phyloP scores from a whole-genome alignment of 2,113 vertebrate genomes.

The Numenius arquata region DNA sequence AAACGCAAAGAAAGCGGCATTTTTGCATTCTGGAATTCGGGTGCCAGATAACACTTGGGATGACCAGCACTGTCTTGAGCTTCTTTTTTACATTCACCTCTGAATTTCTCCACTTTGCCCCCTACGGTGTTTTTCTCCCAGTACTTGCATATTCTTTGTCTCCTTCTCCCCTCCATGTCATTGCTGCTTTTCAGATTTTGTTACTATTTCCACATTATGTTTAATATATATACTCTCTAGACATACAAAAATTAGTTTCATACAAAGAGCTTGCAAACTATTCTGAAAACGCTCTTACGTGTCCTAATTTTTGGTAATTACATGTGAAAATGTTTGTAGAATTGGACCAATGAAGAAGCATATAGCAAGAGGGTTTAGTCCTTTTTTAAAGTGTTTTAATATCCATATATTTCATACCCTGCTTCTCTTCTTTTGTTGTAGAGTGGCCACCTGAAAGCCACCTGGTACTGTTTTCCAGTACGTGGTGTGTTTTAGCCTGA shows the following conservation, averaged over 20 bases:
- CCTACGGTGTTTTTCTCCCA: not conserved
- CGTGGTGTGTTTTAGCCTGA: not conserved
- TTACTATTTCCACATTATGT: not conserved
- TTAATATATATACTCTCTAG: not conserved
- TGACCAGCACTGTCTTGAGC: not conserved
- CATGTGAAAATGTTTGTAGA: not conserved
- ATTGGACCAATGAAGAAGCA: not conserved
- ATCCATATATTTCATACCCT: not conserved
- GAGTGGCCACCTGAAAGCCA: not conserved
- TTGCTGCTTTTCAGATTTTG: not conserved
- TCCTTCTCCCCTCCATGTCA: not conserved
- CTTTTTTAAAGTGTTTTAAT: not conserved
- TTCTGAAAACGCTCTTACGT: not conserved
- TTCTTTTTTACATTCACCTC: not conserved
- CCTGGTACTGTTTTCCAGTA: not conserved
- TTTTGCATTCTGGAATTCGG: not conserved
- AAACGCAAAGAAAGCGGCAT: not conserved
- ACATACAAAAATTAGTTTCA: not conserved
- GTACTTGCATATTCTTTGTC: not conserved
- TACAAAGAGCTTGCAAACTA: not conserved
- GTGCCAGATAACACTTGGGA: not conserved
- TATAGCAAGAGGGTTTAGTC: not conserved
- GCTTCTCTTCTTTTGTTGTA: not conserved
- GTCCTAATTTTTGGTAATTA: not conserved
- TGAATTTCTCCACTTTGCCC: not conserved